A percentile compares a stretch with the other conserved stretches of the same genome.
Evolutionary conservation across 2,888 invertebrate species (phyloP).

Genomic region (Linhomoeus sp.): DNA sequence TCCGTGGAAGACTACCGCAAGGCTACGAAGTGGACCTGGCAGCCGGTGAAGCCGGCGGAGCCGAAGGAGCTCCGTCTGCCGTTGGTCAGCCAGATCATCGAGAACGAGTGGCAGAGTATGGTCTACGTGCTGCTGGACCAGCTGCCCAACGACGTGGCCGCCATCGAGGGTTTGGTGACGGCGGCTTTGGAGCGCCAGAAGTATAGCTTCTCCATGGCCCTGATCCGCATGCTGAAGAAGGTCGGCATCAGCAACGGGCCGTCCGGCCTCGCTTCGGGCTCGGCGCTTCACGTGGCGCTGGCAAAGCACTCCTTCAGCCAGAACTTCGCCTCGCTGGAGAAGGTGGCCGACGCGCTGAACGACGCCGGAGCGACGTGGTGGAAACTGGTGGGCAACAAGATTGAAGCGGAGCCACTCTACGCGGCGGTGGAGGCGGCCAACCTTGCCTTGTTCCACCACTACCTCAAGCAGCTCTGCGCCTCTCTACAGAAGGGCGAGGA

Average conservation of each 20-base stretch:
- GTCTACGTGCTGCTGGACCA: constrained; percentile 33
- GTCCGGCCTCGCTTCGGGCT: background rate
- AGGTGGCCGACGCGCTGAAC: background rate
- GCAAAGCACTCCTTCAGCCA: too few species aligned
- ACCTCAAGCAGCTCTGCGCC: too few species aligned
- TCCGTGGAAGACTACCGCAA: too few species aligned
- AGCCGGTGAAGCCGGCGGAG: background rate
- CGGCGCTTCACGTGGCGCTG: background rate
- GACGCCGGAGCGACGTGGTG: too few species aligned
- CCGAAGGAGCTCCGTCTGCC: background rate
- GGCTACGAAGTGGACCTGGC: background rate
- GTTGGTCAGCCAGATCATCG: constrained; percentile 20
- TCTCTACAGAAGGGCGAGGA: too few species aligned
- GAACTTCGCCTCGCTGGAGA: background rate
- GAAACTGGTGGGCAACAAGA: too few species aligned
- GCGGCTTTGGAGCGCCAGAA: constrained; percentile 31
- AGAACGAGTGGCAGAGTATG: constrained; percentile 33
- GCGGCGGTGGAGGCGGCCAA: too few species aligned
- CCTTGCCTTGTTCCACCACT: too few species aligned
- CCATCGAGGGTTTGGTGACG: constrained; percentile 13
- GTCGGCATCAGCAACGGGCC: background rate
- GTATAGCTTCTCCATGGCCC: constrained; percentile 30
- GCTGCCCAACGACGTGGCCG: constrained; percentile 22
- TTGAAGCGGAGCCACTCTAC: too few species aligned
- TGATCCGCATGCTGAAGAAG: constrained; percentile 17